These are phyloP conservation scores for Philereme transversata DNA, from an alignment of 2,888 invertebrate genomes.

Conservation along the genomic window DNA sequence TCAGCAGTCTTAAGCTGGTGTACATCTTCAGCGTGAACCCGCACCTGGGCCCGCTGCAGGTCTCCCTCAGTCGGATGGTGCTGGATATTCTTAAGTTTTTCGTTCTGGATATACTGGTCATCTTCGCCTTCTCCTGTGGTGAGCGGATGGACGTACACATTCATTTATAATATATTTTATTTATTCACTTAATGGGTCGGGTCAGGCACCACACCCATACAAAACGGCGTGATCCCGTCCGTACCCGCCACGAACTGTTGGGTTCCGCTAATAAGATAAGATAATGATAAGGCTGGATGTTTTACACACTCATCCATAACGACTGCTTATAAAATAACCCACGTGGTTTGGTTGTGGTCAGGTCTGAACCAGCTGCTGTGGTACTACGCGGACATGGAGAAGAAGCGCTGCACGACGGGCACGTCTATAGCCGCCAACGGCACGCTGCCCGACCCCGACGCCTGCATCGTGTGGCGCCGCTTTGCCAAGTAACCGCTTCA, in stretches of 20 bases:
- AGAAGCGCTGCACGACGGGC: constrained; percentile 88
- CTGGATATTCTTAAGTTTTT: constrained; percentile 98
- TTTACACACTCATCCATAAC: no score
- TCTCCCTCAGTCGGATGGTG: constrained; percentile 96
- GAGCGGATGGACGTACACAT: constrained; percentile 56
- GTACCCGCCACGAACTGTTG: no score
- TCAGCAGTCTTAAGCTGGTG: constrained; percentile 96
- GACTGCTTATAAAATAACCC: no score
- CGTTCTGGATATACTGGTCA: constrained; percentile 94
- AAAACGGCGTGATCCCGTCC: no score
- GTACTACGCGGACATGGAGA: constrained; percentile 97
- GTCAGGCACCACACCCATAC: no score
- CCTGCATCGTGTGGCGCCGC: constrained; percentile 93
- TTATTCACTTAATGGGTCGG: no score
- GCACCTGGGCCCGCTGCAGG: constrained; percentile 97
- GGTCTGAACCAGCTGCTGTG: constrained; percentile 92
- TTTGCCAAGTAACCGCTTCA: constrained; percentile 90
- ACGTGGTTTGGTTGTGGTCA: constrained; percentile 49
- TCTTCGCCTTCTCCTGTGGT: constrained; percentile 98
- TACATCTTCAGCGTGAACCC: constrained; percentile 99
- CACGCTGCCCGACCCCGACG: constrained; percentile 87
- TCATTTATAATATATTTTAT: not conserved
- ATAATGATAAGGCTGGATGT: no score
- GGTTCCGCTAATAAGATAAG: no score
- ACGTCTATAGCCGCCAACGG: constrained; percentile 69